phyloP scores from a whole-genome alignment of 2,888 invertebrate genomes.

The Anthophora plumipes region DNA sequence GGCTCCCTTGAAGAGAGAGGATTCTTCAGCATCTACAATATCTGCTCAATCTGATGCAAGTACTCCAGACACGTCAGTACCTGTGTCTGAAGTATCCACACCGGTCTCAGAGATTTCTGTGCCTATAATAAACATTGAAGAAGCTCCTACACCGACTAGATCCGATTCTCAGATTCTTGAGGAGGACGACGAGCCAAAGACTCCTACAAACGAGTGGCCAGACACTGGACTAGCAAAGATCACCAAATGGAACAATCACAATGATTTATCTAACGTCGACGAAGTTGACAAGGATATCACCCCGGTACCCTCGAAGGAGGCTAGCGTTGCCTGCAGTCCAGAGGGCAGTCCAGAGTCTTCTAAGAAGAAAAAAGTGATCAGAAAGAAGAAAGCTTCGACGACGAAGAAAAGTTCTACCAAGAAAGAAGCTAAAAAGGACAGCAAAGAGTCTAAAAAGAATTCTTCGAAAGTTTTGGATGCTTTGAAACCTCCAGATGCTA shows the following conservation, averaged over 20 bases:
- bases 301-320: constrained; percentile 60
- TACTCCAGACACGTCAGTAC: constrained; percentile 44
- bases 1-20: constrained; percentile 38
- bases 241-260: constrained; percentile 78
- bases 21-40: constrained; percentile 33
- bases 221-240: constrained; percentile 68
- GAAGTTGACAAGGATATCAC: constrained; percentile 71
- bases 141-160: constrained; percentile 31
- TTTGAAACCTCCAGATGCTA: constrained; percentile 63
- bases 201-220: constrained; percentile 77
- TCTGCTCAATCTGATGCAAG: constrained; percentile 19
- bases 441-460: constrained; percentile 50
- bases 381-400: constrained; percentile 77
- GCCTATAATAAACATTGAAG: constrained; percentile 72
- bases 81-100: constrained; percentile 31
- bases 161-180: constrained; percentile 39
- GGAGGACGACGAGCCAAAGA: constrained; percentile 73
- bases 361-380: constrained; percentile 78
- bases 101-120: constrained; percentile 48
- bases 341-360: constrained; percentile 73
- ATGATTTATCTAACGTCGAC: constrained; percentile 76
- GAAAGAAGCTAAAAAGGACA: constrained; percentile 54
- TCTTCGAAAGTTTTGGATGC: constrained; percentile 54
- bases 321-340: constrained; percentile 58
- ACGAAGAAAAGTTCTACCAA: constrained; percentile 63